phyloP scores from a whole-genome alignment of 2,113 vertebrate genomes.

The Crotalus horridus region DNA sequence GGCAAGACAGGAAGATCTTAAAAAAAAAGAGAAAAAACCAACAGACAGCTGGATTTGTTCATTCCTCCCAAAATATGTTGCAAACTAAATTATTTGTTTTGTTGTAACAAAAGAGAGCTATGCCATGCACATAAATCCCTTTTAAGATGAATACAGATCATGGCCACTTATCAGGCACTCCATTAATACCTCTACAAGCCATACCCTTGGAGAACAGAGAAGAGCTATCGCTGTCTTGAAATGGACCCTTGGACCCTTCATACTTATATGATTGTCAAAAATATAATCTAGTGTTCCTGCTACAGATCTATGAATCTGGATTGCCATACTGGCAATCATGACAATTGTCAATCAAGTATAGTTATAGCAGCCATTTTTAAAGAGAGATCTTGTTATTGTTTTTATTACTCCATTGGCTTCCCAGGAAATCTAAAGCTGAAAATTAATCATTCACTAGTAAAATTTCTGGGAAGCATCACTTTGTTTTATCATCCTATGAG shows the following conservation, averaged over 20 bases:
- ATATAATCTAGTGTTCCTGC: background rate
- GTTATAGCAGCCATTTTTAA: background rate
- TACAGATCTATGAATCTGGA: background rate
- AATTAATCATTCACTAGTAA: background rate
- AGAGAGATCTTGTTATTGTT: background rate
- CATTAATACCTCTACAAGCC: background rate
- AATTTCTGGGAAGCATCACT: background rate
- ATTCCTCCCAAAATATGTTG: background rate
- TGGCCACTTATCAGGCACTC: background rate
- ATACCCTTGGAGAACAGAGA: background rate
- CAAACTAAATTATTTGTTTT: background rate
- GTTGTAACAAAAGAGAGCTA: background rate
- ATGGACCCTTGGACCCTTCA: background rate
- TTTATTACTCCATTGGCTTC: background rate
- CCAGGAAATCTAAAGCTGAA: background rate
- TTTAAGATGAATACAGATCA: background rate
- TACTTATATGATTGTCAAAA: background rate
- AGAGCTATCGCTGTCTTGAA: background rate
- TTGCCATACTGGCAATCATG: background rate
- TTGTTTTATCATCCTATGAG: background rate
- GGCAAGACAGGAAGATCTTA: background rate
- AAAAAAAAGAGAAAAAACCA: background rate
- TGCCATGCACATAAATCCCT: background rate
- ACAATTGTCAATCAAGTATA: background rate
- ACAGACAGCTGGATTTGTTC: background rate